Conservation (phyloP, 1,140 invertebrate genomes). For the Procambarus virginalis region DNA sequence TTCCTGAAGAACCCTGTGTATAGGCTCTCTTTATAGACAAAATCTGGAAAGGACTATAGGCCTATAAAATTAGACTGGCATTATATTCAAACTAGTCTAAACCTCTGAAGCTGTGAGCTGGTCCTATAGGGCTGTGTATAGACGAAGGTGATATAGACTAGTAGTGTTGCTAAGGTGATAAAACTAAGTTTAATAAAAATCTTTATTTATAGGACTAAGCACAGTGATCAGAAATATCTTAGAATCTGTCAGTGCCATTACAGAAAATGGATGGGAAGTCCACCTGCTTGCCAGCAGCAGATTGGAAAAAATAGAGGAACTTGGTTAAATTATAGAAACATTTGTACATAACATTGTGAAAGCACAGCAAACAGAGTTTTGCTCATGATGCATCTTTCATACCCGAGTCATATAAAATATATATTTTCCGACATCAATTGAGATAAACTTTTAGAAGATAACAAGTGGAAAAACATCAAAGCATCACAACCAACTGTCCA, state of each 20-base stretch:
- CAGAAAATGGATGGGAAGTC: neutral
- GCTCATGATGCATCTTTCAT: neutral
- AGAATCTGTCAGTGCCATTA: neutral
- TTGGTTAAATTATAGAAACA: neutral
- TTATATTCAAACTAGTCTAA: no score
- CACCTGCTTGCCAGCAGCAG: constrained; percentile 1
- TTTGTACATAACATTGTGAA: neutral
- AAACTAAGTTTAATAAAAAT: neutral
- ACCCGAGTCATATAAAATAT: neutral
- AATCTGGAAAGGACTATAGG: no score
- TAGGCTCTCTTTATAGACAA: no score
- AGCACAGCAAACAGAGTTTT: neutral
- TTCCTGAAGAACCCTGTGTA: no score
- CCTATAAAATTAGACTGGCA: no score
- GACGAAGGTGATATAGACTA: no score
- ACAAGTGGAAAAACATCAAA: neutral
- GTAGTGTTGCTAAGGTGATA: no score
- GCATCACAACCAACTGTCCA: neutral
- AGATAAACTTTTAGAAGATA: neutral
- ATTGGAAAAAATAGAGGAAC: neutral
- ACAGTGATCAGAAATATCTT: neutral
- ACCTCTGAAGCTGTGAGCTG: no score
- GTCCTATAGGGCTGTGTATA: no score
- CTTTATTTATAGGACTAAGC: neutral
- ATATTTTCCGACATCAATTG: neutral